phyloP scores from a whole-genome alignment of 2,113 vertebrate species.

The Elaphurus davidianus region DNA sequence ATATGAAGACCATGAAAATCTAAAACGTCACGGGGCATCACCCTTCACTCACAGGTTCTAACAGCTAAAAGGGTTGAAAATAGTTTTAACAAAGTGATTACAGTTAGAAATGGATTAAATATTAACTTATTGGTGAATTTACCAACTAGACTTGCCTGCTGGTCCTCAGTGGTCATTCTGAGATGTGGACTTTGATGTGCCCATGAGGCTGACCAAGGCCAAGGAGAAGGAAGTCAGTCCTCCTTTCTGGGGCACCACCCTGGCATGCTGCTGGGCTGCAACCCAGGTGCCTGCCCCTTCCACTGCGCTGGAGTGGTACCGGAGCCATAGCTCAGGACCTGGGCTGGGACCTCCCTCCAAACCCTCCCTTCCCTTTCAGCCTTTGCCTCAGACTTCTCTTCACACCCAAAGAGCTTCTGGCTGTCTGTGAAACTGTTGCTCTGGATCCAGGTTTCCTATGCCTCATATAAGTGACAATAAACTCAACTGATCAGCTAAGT shows the following conservation, averaged over 20 bases:
- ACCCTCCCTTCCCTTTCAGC: background rate
- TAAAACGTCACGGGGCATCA: background rate
- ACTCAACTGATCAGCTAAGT: background rate
- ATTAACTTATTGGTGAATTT: background rate
- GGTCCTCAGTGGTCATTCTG: background rate
- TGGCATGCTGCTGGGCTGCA: background rate
- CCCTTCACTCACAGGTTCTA: background rate
- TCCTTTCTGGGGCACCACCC: background rate
- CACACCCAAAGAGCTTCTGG: background rate
- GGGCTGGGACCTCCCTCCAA: background rate
- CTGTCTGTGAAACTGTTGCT: background rate
- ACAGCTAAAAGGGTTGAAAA: background rate
- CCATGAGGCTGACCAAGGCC: background rate
- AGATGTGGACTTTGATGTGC: background rate
- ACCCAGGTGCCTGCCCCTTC: background rate
- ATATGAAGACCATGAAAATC: slow-evolving; percentile 30
- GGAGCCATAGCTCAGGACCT: background rate
- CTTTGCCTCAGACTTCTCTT: background rate
- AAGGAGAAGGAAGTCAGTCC: background rate
- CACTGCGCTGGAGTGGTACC: background rate
- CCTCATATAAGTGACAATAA: background rate
- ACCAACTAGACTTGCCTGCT: background rate
- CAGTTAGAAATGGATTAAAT: background rate
- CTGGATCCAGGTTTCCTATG: background rate
- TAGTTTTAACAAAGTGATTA: background rate